Evolutionary conservation across 2,113 vertebrate species (phyloP).

Genomic region (Apteryx owenii): DNA sequence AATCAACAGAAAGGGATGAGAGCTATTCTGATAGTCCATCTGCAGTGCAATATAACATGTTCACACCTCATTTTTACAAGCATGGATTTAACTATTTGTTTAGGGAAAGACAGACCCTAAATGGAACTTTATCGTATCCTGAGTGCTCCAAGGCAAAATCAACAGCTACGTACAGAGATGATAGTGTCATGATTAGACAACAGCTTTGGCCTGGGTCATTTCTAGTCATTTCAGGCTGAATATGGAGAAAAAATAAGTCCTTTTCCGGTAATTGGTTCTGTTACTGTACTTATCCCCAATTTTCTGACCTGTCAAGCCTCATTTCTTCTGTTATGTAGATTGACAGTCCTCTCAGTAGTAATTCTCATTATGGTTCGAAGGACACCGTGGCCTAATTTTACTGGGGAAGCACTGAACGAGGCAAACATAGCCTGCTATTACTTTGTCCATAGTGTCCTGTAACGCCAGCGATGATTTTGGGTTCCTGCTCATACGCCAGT

Average conservation of each 20-base stretch:
- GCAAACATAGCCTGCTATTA: background rate
- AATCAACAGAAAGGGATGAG: background rate
- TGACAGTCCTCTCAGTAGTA: conserved; percentile 7
- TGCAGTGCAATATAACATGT: background rate
- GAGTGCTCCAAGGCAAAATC: background rate
- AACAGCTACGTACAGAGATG: background rate
- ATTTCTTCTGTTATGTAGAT: conserved; percentile 47
- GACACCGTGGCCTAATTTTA: conserved; percentile 48
- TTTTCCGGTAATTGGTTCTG: conserved; percentile 31
- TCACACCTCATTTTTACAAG: background rate
- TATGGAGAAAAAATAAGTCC: background rate
- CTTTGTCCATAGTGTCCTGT: background rate
- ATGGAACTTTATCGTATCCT: background rate
- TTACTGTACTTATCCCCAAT: conserved; percentile 37
- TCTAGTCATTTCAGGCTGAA: background rate
- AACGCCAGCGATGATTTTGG: background rate
- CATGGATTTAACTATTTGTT: background rate
- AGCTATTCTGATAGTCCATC: background rate
- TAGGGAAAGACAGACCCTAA: background rate
- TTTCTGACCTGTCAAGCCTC: conserved; percentile 55
- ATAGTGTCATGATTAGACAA: background rate
- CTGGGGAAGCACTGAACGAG: background rate
- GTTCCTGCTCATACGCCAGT: background rate
- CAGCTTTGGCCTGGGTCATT: background rate
- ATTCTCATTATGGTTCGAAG: conserved; percentile 53